Conservation (phyloP, 2,888 invertebrate genomes). For the Oscheius sp. region DNA sequence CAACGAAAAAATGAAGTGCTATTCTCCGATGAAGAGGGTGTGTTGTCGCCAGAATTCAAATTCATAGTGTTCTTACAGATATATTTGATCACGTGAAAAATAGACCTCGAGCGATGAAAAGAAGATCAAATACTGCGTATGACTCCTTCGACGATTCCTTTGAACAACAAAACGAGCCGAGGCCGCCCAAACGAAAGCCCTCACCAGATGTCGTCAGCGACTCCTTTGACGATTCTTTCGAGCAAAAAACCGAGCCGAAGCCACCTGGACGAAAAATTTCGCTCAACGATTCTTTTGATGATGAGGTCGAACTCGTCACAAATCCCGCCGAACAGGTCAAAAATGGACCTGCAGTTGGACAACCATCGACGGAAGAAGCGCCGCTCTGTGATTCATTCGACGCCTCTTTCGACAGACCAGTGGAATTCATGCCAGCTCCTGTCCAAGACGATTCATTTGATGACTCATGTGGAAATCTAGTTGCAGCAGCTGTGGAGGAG, state of each 20-base stretch:
- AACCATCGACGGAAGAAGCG: no score
- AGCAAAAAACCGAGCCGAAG: not conserved
- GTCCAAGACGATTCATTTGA: not conserved
- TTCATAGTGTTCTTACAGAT: not conserved
- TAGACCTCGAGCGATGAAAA: not conserved
- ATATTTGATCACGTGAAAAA: not conserved
- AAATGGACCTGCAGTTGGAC: no score
- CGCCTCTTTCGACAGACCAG: no score
- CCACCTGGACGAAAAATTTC: not conserved
- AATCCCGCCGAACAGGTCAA: no score
- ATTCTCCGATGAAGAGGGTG: slow-evolving; percentile 10
- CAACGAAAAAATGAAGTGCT: not conserved
- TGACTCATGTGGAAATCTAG: not conserved
- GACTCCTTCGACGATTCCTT: not conserved
- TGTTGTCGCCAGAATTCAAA: not conserved
- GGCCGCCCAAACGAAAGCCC: not conserved
- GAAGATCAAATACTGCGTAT: not conserved
- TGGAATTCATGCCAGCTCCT: no score
- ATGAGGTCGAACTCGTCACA: not conserved
- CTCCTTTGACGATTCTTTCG: not conserved
- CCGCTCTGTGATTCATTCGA: no score
- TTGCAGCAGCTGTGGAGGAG: not conserved
- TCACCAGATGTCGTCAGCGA: not conserved
- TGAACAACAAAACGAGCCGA: not conserved
- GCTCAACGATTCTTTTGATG: not conserved